Evolutionary conservation across 2,888 invertebrate species (phyloP), one percentile per base, ranked within the genome.

Genomic region (Chymomyza fuscimana): DNA sequence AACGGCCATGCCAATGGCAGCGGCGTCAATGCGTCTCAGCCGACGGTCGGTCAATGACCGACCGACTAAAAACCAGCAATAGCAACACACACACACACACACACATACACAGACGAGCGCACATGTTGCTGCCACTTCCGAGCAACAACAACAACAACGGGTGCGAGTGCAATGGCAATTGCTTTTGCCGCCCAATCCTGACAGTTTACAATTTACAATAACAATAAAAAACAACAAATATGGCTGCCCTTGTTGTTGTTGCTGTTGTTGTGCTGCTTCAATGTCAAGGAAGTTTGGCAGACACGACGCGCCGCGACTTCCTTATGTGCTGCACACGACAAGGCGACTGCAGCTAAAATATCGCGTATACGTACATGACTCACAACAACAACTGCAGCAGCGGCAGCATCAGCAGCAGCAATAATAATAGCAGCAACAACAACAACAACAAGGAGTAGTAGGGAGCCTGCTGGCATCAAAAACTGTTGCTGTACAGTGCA

Each of bases 41-140:
- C 58, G 58, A 19, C 79, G 82, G 81, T 78, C 89, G 90, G 90
- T 89, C 90, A 89, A 89, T 89, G 90, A 90, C 90, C 90, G 89
- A 89, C 88, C 90, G 88, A 90, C 90, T 90, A 89, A 90, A 81
- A 79, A 72, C 61, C 61, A 67, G 68, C 63, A 68, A 65, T 70
- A 60, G 67, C 63, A 64, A 70, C 77, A 78, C 29, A 60, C n/a
- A 16, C 63, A 56, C 54, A 54, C 54, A 54, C 54, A 54, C 56
- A n/a, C 6, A 56, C 32, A 7, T 1, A 7, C 7, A 32, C 32
- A 70, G 67, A 74, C 67, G 70, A 60, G 69, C 64, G 46, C 51
- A 65, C 25, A 59, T 46, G 69, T 62, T 59, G 71, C 77, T 71
- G 78, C 74, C 65, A 82, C 77, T 82, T 77, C 80, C 79, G 80